Evolutionary conservation across 1,140 invertebrate genomes (phyloP).

Genomic region (Hylaeus anthracinus): DNA sequence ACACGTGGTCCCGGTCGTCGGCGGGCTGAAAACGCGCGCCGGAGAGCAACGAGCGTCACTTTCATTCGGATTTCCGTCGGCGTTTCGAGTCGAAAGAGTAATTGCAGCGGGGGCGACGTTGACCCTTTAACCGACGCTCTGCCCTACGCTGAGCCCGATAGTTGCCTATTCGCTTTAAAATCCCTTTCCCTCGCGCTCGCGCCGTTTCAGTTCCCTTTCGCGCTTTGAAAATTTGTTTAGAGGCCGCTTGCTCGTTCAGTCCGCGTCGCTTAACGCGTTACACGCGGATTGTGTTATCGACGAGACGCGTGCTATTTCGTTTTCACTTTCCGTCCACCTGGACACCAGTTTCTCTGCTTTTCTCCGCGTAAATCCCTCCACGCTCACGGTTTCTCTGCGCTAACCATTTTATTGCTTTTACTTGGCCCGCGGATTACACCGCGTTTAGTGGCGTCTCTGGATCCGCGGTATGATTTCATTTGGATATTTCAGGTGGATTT

Average conservation of each 20-base stretch:
- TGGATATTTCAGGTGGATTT: too few species aligned
- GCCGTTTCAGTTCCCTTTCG: slow-evolving; percentile 17
- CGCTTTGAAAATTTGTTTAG: slow-evolving; percentile 29
- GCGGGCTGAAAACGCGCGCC: not conserved
- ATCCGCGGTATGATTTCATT: too few species aligned
- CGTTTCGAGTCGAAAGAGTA: slow-evolving; percentile 2
- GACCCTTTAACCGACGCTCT: slow-evolving; percentile 20
- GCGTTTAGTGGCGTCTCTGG: too few species aligned
- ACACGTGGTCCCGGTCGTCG: not conserved
- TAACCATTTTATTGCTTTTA: not conserved
- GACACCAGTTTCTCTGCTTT: slow-evolving; percentile 4
- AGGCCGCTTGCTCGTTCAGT: slow-evolving; percentile 7
- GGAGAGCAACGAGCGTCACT: not conserved
- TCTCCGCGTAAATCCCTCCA: not conserved
- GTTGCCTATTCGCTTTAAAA: slow-evolving; percentile 44
- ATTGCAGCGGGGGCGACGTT: slow-evolving; percentile 8
- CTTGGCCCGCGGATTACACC: too few species aligned
- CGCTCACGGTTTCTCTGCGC: not conserved
- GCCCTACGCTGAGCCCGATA: slow-evolving; percentile 24
- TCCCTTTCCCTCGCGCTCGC: slow-evolving; percentile 27
- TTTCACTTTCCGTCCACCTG: slow-evolving; percentile 36
- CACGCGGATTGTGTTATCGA: slow-evolving; percentile 26
- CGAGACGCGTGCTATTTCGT: slow-evolving; percentile 16
- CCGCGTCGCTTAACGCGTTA: slow-evolving; percentile 39
- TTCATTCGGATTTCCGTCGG: not conserved